Percentiles rank a stretch among this genome's conserved stretches.
These are phyloP conservation scores for Hirtodrosophila duncani DNA, from an alignment of 2,888 invertebrate species.

Conservation along the genomic window DNA sequence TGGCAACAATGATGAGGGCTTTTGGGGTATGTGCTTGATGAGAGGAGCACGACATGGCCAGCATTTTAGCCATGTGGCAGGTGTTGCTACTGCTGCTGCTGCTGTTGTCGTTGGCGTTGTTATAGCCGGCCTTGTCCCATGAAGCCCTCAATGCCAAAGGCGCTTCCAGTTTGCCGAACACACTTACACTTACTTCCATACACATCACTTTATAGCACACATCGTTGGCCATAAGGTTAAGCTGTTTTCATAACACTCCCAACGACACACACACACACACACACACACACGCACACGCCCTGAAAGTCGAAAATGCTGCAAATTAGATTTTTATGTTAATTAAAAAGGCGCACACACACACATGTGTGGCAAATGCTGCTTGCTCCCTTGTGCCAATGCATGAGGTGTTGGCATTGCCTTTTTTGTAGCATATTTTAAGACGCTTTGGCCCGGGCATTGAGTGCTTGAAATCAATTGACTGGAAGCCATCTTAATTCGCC, in stretches of 20 bases:
- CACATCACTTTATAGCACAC: constrained; percentile 55
- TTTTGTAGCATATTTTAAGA: too few species aligned
- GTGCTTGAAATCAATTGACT: constrained; percentile 33
- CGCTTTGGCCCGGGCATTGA: too few species aligned
- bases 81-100: constrained; percentile 10
- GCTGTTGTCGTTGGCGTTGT: too few species aligned
- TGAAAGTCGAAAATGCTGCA: constrained; percentile 54
- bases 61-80: constrained; percentile 45
- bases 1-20: constrained; percentile 10
- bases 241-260: constrained; percentile 61
- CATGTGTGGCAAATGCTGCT: constrained; percentile 43
- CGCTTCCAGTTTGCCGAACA: constrained; percentile 28
- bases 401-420: neutral
- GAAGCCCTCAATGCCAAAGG: constrained; percentile 65
- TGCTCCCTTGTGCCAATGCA: too few species aligned
- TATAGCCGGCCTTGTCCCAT: constrained; percentile 50
- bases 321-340: constrained; percentile 72
- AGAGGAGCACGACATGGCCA: too few species aligned
- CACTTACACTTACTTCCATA: neutral
- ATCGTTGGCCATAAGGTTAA: constrained; percentile 71
- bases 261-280: constrained; percentile 6
- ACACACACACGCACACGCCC: constrained; percentile 16
- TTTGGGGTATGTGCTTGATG: constrained; percentile 13
- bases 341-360: constrained; percentile 63
- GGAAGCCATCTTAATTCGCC: constrained; percentile 38